phyloP scores from a whole-genome alignment of 92 coral and sea anemone genomes.

The Pocillopora meandrina region DNA sequence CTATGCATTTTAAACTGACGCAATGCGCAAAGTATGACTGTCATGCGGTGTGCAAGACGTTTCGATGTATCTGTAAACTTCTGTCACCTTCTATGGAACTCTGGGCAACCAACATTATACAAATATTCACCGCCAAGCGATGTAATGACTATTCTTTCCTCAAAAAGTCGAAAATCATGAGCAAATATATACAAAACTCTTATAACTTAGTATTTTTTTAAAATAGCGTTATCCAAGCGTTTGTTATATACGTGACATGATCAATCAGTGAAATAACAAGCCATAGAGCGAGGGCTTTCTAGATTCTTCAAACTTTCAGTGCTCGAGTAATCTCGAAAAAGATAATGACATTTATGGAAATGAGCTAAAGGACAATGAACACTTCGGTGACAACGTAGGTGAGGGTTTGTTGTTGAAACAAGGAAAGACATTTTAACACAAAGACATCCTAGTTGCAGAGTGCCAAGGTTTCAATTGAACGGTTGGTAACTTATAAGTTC shows the following conservation, averaged over 20 bases:
- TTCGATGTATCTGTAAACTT: not conserved
- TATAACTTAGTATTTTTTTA: not conserved
- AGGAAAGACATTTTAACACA: not conserved
- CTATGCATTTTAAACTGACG: not conserved
- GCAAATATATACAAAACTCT: not conserved
- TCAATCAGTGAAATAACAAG: not conserved
- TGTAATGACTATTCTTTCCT: not conserved
- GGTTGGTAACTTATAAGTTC: not conserved
- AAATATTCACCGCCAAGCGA: not conserved
- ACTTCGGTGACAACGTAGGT: not conserved
- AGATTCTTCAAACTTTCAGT: constrained; percentile 25
- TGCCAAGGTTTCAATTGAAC: not conserved
- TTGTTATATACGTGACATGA: not conserved
- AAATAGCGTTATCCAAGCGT: not conserved
- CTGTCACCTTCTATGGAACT: not conserved
- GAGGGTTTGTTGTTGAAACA: not conserved
- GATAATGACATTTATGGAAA: constrained; percentile 15
- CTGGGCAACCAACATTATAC: not conserved
- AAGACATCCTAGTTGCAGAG: not conserved
- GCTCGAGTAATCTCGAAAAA: constrained; percentile 24
- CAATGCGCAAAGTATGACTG: constrained; percentile 4
- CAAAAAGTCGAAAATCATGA: not conserved
- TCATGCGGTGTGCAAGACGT: not conserved
- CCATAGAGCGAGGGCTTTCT: not conserved
- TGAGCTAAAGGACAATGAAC: not conserved